Conservation (phyloP, 2,888 invertebrate species). For the Seladonia tumulorum region DNA sequence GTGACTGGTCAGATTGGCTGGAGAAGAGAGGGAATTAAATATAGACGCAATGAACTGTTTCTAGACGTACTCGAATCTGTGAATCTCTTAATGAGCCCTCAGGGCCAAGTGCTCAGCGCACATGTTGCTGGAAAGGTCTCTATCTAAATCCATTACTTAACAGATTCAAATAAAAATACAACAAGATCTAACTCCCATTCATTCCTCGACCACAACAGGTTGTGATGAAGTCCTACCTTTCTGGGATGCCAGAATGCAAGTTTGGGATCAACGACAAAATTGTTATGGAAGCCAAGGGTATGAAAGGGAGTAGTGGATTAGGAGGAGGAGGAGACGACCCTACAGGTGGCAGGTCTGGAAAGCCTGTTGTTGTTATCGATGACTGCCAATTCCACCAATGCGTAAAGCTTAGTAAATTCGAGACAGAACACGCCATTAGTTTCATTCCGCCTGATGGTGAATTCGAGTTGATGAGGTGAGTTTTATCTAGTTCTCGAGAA, state of each 20-base stretch:
- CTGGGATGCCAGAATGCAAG: conserved; percentile 99
- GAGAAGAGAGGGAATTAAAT: conserved; percentile 99
- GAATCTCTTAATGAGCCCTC: conserved; percentile 99
- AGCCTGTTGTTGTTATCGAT: conserved; percentile 99
- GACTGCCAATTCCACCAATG: conserved; percentile 99
- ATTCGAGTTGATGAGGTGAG: conserved; percentile 98
- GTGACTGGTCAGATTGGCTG: conserved; percentile 99
- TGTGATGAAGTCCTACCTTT: conserved; percentile 99
- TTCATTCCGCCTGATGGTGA: conserved; percentile 99
- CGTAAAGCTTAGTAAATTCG: conserved; percentile 99
- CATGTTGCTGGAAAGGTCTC: conserved; percentile 97
- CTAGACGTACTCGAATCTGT: conserved; percentile 99
- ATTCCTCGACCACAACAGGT: conserved; percentile 85
- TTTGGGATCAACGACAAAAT: conserved; percentile 99
- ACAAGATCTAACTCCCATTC: background rate
- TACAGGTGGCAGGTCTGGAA: conserved; percentile 94
- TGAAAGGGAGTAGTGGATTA: conserved; percentile 86
- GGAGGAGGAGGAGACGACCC: conserved; percentile 88
- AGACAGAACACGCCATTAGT: conserved; percentile 99
- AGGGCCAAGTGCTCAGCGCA: conserved; percentile 99
- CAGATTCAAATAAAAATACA: background rate
- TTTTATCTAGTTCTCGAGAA: background rate
- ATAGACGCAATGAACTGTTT: conserved; percentile 98
- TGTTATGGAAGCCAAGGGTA: conserved; percentile 97
- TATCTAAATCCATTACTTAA: background rate